These are phyloP conservation scores for Sitta carolinensis DNA, from an alignment of 2,797 vertebrate species.

Conservation along the genomic window DNA sequence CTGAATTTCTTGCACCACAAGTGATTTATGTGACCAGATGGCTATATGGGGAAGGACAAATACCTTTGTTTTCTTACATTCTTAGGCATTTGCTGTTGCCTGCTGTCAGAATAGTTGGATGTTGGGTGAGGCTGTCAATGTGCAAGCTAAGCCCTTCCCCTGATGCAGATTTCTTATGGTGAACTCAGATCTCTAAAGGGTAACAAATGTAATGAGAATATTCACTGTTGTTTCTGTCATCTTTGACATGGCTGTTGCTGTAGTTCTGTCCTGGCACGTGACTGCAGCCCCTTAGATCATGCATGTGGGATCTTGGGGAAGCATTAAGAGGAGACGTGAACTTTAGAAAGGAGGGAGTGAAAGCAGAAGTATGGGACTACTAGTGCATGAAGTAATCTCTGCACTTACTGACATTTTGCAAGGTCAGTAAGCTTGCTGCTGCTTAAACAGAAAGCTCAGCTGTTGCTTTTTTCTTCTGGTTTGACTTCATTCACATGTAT, in stretches of 20 bases:
- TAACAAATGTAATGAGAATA: background rate
- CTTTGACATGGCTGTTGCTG: background rate
- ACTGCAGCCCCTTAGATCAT: background rate
- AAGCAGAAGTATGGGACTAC: background rate
- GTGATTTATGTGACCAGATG: background rate
- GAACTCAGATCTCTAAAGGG: background rate
- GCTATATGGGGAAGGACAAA: background rate
- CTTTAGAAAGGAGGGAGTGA: background rate
- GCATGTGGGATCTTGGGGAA: background rate
- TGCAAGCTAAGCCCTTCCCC: background rate
- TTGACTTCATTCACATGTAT: background rate
- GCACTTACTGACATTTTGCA: background rate
- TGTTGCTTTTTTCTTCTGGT: background rate
- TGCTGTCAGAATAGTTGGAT: background rate
- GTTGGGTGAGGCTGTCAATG: background rate
- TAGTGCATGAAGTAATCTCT: conserved; percentile 2
- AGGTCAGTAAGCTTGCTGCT: background rate
- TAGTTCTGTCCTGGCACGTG: background rate
- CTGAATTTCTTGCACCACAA: background rate
- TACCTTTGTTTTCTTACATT: background rate
- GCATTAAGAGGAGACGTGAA: background rate
- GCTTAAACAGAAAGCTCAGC: background rate
- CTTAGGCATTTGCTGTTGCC: background rate
- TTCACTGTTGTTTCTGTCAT: background rate
- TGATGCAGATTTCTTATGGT: background rate